Base-by-base conservation (phyloP, 2,888 invertebrate species). In the Parascotia fuliginaria region DNA sequence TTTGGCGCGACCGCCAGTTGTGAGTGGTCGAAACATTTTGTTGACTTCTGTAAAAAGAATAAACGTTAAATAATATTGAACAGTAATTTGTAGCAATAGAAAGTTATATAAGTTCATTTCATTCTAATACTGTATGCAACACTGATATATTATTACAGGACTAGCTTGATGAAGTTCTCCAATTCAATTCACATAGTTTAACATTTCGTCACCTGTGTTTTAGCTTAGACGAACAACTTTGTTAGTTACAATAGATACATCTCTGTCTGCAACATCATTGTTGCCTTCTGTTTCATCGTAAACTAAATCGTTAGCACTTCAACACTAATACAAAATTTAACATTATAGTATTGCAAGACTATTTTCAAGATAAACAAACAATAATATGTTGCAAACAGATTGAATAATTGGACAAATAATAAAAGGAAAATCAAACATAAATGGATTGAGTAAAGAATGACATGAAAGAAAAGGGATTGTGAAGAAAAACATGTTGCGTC, bases 1-100 rank as follows among this genome's bases (percentile, higher is more conserved):
- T 60, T 55, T 19, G 55, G 28, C 7, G 59, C 73, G 1, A 81
- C 79, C 13, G 83, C 65, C 42, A 92, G 75, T 53, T 89, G 91
- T 0, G 85, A 70, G 57, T 88, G 87, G 68, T 92, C 89, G 70
- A 91, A 87, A 57, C 91, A 92, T 42, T 76, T 89, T 49, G 85
- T 89, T 37, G 87, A 82, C 82, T 89, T 90, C 91, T 92, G 87
- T 55, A 55, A 52, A 60, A 56, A 28, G 44, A 60, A 29, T 54
- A 34, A 27, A 11, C 5, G 16, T 39, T 6, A 24, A 48, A 16
- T 31, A 38, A 13, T 16, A 9, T 24, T 27, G 12, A 11, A 27
- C 2, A 9, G 2, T 27, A 9, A 9, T 7, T 27, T 27, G 2
- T n/a, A 6, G 27, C n/a, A n/a, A n/a, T n/a, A n/a, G n/a, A n/a